Percentiles rank a stretch among this genome's conserved stretches.
These are phyloP conservation scores for Crypturellus undulatus DNA, from an alignment of 2,113 vertebrate genomes.

Conservation along the genomic window DNA sequence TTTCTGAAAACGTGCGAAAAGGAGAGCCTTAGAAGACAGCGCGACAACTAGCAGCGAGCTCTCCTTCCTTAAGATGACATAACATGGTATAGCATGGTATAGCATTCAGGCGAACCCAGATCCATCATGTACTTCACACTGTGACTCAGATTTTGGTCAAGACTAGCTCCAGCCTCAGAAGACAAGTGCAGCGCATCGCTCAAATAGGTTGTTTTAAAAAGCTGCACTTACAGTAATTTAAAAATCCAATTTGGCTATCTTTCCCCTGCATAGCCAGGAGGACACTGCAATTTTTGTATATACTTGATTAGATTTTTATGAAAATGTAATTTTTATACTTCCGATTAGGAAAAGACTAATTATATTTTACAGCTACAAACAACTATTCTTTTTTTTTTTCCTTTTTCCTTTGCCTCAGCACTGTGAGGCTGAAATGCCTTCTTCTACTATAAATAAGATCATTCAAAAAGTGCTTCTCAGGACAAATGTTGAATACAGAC, in stretches of 20 bases:
- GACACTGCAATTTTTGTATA: neutral
- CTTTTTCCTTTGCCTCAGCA: constrained; percentile 3
- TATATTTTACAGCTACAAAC: constrained; percentile 38
- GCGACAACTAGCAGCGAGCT: constrained; percentile 66
- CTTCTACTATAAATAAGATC: constrained; percentile 20
- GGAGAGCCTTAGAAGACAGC: constrained; percentile 71
- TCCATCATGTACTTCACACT: constrained; percentile 5
- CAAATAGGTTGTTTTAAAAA: neutral
- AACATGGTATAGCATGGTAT: neutral
- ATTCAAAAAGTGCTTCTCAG: constrained; percentile 67
- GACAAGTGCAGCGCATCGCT: constrained; percentile 13
- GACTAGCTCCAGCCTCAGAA: constrained; percentile 62
- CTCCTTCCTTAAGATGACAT: constrained; percentile 50
- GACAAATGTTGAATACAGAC: constrained; percentile 49
- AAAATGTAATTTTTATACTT: constrained; percentile 49
- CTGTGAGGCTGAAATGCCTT: constrained; percentile 1
- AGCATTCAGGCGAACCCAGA: constrained; percentile 57
- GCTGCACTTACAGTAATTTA: constrained; percentile 48
- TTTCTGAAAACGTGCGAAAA: constrained; percentile 55
- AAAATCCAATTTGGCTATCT: constrained; percentile 46
- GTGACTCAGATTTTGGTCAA: constrained; percentile 65
- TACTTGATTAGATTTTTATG: constrained; percentile 34
- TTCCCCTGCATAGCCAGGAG: constrained; percentile 55
- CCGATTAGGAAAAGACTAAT: constrained; percentile 32
- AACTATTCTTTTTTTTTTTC: neutral